Evolutionary conservation across 2,113 vertebrate species (phyloP).

Genomic region (Phaetusa simplex): DNA sequence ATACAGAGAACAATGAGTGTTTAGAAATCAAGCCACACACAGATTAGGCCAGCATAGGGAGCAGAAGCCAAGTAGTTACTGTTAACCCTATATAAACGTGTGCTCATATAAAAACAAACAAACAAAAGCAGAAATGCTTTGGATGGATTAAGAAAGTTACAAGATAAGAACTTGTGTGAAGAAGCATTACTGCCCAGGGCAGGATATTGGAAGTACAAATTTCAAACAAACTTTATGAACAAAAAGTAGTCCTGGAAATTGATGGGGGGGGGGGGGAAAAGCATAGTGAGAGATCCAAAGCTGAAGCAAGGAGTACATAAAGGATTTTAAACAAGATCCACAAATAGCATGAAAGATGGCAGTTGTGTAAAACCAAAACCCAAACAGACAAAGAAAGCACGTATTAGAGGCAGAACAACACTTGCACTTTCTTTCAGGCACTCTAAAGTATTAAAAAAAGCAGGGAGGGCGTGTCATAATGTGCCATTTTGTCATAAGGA

Average conservation of each 20-base stretch:
- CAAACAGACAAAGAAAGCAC: background rate
- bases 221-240: background rate
- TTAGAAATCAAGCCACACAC: background rate
- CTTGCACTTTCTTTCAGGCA: background rate
- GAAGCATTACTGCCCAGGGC: background rate
- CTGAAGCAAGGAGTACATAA: background rate
- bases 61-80: background rate
- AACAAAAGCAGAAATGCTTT: background rate
- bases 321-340: background rate
- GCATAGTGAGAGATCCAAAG: background rate
- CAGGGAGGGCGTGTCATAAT: background rate
- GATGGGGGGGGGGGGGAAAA: background rate
- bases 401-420: background rate
- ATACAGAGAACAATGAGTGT: background rate
- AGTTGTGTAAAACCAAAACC: background rate
- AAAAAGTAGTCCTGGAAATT: background rate
- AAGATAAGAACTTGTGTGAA: background rate
- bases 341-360: background rate
- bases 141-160: background rate
- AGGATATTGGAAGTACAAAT: background rate
- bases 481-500: background rate
- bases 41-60: background rate
- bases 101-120: background rate
- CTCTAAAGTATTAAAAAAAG: background rate
- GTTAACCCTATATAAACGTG: background rate